phyloP scores from a whole-genome alignment of 2,113 vertebrate genomes.

The Toxostoma redivivum region DNA sequence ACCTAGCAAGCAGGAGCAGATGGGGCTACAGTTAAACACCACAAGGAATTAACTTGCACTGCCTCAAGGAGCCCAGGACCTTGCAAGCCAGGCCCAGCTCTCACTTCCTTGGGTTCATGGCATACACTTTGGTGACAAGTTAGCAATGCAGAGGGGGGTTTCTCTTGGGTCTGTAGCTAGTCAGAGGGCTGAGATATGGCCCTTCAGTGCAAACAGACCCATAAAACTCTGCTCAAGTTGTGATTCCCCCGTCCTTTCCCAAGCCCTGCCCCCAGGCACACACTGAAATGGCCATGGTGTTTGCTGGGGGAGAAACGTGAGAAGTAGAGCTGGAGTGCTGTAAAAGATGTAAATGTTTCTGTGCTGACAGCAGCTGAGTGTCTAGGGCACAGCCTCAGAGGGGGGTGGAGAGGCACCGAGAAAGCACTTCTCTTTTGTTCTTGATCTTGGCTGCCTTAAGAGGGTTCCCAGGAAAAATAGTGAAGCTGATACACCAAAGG shows the following conservation, averaged over 20 bases:
- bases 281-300: not conserved
- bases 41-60: not conserved
- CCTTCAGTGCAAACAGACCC: conserved; percentile 25
- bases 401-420: conserved; percentile 49
- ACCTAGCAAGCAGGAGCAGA: conserved; percentile 34
- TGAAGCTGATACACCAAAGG: conserved; percentile 3
- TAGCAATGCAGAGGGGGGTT: not conserved
- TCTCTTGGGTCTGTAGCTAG: conserved; percentile 14
- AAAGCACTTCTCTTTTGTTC: conserved; percentile 72
- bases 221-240: not conserved
- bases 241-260: not conserved
- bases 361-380: conserved; percentile 73
- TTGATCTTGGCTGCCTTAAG: conserved; percentile 71
- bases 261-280: conserved; percentile 14
- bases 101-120: not conserved
- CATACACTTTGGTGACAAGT: not conserved
- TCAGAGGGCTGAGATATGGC: not conserved
- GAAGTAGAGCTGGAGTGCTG: conserved; percentile 29
- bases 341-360: conserved; percentile 84
- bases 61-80: not conserved
- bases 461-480: conserved; percentile 32
- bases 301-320: conserved; percentile 34
- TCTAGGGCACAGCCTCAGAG: conserved; percentile 74
- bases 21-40: not conserved
- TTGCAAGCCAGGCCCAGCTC: not conserved